Percentiles rank a stretch among this genome's conserved stretches.
Conservation (phyloP, 2,797 vertebrate genomes). For the Xiphorhynchus erythropygius region DNA sequence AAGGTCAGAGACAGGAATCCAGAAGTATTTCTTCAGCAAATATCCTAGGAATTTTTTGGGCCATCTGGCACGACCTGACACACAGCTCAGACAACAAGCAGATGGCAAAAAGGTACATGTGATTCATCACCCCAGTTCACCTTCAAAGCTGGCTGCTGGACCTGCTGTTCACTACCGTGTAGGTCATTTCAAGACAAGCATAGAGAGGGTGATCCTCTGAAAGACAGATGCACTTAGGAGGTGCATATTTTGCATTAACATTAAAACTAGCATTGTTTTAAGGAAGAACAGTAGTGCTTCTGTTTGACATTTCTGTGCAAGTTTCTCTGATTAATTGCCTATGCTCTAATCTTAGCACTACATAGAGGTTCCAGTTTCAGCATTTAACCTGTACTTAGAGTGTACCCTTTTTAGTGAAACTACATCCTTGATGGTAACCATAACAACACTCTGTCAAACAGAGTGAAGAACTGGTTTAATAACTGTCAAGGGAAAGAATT, state of each 20-base stretch:
- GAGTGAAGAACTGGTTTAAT: neutral
- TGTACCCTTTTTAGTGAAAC: neutral
- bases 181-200: neutral
- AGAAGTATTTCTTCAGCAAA: neutral
- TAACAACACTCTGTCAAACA: neutral
- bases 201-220: neutral
- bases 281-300: neutral
- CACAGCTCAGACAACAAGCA: constrained; percentile 64
- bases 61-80: neutral
- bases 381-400: neutral
- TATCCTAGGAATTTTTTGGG: neutral
- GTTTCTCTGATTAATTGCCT: neutral
- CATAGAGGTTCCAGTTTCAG: neutral
- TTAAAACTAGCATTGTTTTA: neutral
- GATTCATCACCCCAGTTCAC: constrained; percentile 62
- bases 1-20: neutral
- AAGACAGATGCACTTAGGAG: neutral
- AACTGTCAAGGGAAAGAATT: neutral
- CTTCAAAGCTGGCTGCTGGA: constrained; percentile 58
- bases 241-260: neutral
- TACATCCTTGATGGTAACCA: neutral
- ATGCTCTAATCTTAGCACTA: neutral
- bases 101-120: constrained; percentile 35
- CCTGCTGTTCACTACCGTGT: neutral
- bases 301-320: neutral